Percentiles rank a stretch among this genome's conserved stretches.
phyloP scores from a whole-genome alignment of 1,140 invertebrate genomes.

The Hetaerina americana region DNA sequence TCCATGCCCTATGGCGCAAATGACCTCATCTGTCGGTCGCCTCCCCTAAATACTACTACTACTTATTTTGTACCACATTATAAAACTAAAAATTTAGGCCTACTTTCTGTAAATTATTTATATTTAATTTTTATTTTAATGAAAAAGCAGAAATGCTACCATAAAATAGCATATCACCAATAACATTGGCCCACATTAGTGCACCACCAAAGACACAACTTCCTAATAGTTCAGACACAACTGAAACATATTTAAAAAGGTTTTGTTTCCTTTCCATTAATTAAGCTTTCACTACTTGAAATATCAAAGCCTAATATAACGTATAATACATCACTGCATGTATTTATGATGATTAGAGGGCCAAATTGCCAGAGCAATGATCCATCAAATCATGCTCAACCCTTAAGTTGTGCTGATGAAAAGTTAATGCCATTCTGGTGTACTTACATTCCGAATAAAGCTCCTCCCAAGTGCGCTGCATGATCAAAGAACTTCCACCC shows the following conservation, averaged over 20 bases:
- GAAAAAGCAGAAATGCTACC: too few species aligned
- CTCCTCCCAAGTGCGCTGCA: constrained; percentile 93
- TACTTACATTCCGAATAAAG: constrained; percentile 78
- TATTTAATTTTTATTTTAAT: too few species aligned
- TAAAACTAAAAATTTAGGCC: too few species aligned
- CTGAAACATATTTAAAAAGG: neutral
- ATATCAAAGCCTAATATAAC: constrained; percentile 12
- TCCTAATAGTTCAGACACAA: too few species aligned
- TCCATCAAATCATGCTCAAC: neutral
- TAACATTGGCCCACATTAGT: too few species aligned
- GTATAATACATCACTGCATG: constrained; percentile 13
- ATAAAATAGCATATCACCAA: too few species aligned
- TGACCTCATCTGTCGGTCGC: too few species aligned
- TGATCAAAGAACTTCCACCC: constrained; percentile 93
- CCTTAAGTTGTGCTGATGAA: neutral
- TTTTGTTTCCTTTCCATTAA: neutral
- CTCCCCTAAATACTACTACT: too few species aligned
- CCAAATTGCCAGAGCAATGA: neutral
- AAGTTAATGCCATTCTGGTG: constrained; percentile 14
- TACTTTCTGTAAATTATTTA: too few species aligned
- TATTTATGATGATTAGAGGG: neutral
- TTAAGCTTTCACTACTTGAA: constrained; percentile 10
- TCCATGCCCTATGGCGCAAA: too few species aligned
- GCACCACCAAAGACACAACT: too few species aligned
- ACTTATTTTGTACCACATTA: too few species aligned